Conservation (phyloP, 1,140 invertebrate species). For the Heliconius hermathena region DNA sequence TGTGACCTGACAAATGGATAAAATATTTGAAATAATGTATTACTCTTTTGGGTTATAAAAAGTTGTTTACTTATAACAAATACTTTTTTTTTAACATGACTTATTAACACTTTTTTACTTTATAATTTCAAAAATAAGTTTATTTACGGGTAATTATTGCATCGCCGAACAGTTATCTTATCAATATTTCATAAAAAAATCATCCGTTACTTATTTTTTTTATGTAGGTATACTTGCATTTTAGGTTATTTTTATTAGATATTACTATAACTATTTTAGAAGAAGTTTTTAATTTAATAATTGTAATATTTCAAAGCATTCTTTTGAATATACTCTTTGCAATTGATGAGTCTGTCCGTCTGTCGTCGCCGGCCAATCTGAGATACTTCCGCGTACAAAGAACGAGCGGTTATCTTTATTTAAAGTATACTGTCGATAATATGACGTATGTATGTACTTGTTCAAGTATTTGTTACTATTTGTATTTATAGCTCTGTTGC, state of each 20-base stretch:
- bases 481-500: background rate
- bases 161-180: background rate
- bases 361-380: slow-evolving; percentile 3
- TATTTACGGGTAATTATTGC: background rate
- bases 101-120: background rate
- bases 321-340: background rate
- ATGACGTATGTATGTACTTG: background rate
- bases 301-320: background rate
- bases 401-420: slow-evolving; percentile 5
- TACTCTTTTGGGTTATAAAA: background rate
- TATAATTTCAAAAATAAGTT: background rate
- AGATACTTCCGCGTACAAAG: slow-evolving; percentile 8
- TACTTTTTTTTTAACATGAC: background rate
- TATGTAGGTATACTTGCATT: too few relatives aligned
- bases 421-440: background rate
- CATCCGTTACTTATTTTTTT: too few relatives aligned
- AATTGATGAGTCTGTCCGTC: background rate
- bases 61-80: background rate
- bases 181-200: too few relatives aligned
- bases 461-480: background rate
- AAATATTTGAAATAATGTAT: background rate
- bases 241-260: too few relatives aligned
- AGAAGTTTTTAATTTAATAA: background rate
- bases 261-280: background rate
- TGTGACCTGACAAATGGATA: background rate